Percentiles rank a stretch among this genome's conserved stretches.
These are phyloP conservation scores for Tanytarsus gracilentus DNA, from an alignment of 2,888 invertebrate species.

Conservation along the genomic window DNA sequence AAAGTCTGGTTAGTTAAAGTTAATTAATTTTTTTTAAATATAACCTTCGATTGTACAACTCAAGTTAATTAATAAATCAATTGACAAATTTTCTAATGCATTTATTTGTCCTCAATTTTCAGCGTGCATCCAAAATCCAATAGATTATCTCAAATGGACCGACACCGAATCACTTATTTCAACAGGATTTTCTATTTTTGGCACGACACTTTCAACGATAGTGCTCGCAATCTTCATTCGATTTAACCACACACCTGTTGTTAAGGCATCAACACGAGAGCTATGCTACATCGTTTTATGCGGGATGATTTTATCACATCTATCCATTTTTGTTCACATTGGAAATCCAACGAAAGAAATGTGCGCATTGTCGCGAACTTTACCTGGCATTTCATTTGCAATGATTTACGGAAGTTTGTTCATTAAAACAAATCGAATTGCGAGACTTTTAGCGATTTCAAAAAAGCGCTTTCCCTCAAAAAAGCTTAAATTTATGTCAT, in stretches of 20 bases:
- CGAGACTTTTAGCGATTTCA: slow-evolving; percentile 61
- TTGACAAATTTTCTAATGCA: neutral
- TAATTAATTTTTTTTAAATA: neutral
- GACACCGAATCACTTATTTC: slow-evolving; percentile 55
- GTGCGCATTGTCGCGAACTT: slow-evolving; percentile 51
- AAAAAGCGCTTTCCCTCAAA: slow-evolving; percentile 62
- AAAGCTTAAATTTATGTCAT: slow-evolving; percentile 57
- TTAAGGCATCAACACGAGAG: slow-evolving; percentile 58
- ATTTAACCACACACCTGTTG: slow-evolving; percentile 66
- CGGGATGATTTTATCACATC: slow-evolving; percentile 50
- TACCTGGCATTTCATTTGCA: slow-evolving; percentile 58
- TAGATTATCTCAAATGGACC: slow-evolving; percentile 54
- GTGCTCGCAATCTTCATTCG: slow-evolving; percentile 54
- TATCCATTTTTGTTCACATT: slow-evolving; percentile 55
- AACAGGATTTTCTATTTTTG: slow-evolving; percentile 50
- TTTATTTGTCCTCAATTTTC: slow-evolving; percentile 31
- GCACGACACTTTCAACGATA: slow-evolving; percentile 54
- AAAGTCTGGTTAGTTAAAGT: slow-evolving; percentile 49
- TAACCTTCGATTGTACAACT: neutral
- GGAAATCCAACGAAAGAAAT: slow-evolving; percentile 48
- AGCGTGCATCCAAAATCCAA: slow-evolving; percentile 52
- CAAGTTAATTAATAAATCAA: neutral
- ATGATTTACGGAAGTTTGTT: slow-evolving; percentile 65
- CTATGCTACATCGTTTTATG: slow-evolving; percentile 61
- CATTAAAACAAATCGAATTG: slow-evolving; percentile 70